Conservation (phyloP, 1,140 invertebrate genomes). For the Dermatophagoides farinae region DNA sequence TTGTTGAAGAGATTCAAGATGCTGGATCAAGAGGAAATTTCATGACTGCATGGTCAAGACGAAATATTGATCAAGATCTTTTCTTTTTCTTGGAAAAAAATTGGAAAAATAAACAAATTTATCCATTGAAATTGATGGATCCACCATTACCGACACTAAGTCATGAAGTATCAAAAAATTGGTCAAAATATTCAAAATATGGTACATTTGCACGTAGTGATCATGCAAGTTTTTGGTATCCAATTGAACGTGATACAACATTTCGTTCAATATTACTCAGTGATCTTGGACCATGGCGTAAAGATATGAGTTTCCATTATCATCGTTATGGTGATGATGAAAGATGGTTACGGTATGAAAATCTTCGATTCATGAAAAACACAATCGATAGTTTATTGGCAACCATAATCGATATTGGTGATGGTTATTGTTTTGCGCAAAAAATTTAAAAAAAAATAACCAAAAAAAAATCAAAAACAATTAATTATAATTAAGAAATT, state of each 20-base stretch:
- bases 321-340: slow-evolving; percentile 25
- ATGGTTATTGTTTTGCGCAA: slow-evolving; percentile 9
- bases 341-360: slow-evolving; percentile 16
- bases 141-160: slow-evolving; percentile 12
- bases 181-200: slow-evolving; percentile 16
- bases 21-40: slow-evolving; percentile 23
- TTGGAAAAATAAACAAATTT: slow-evolving; percentile 18
- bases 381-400: slow-evolving; percentile 21
- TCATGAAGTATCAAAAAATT: slow-evolving; percentile 7
- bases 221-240: slow-evolving; percentile 25
- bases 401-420: slow-evolving; percentile 19
- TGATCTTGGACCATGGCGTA: slow-evolving; percentile 28
- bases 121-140: slow-evolving; percentile 18
- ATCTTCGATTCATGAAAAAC: slow-evolving; percentile 20
- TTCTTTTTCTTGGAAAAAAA: slow-evolving; percentile 18
- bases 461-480: not conserved
- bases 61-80: slow-evolving; percentile 21
- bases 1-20: slow-evolving; percentile 4
- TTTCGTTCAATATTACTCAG: slow-evolving; percentile 27
- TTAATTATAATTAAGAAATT: not conserved
- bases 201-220: slow-evolving; percentile 23
- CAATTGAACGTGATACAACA: slow-evolving; percentile 6
- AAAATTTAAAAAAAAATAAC: not conserved
- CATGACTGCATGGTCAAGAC: slow-evolving; percentile 24
- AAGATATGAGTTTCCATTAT: slow-evolving; percentile 27